Percentiles rank a stretch among this genome's conserved stretches.
Conservation (phyloP, 2,113 vertebrate genomes). For the Xenotilapia leptura region DNA sequence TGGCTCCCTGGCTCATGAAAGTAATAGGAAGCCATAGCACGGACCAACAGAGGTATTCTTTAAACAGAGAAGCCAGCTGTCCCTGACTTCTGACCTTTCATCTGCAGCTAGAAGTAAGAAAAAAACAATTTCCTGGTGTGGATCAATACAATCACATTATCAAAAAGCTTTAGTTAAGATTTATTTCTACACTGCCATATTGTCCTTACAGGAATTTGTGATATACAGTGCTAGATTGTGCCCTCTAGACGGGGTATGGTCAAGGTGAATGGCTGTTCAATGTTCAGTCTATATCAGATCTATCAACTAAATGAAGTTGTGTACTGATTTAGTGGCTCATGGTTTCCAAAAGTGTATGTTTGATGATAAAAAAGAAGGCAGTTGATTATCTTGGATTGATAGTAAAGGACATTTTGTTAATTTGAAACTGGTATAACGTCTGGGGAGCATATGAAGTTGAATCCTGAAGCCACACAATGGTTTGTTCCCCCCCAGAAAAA, state of each 20-base stretch:
- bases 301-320: slow-evolving; percentile 2
- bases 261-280: slow-evolving; percentile 12
- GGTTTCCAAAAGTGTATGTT: neutral
- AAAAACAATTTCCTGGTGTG: slow-evolving; percentile 8
- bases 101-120: neutral
- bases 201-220: neutral
- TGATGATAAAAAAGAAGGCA: neutral
- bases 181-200: neutral
- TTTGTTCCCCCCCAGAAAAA: neutral
- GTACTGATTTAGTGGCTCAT: neutral
- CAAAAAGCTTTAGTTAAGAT: slow-evolving; percentile 31
- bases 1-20: neutral
- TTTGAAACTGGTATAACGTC: neutral
- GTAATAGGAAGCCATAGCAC: neutral
- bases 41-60: neutral
- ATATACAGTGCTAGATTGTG: neutral
- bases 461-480: neutral
- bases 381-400: neutral
- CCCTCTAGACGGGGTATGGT: slow-evolving; percentile 2
- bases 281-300: neutral
- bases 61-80: neutral
- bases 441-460: neutral
- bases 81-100: slow-evolving; percentile 25
- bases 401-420: neutral
- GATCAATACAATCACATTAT: slow-evolving; percentile 52